phyloP scores from a whole-genome alignment of 2,888 invertebrate species.

The Ornithoptera alexandrae region DNA sequence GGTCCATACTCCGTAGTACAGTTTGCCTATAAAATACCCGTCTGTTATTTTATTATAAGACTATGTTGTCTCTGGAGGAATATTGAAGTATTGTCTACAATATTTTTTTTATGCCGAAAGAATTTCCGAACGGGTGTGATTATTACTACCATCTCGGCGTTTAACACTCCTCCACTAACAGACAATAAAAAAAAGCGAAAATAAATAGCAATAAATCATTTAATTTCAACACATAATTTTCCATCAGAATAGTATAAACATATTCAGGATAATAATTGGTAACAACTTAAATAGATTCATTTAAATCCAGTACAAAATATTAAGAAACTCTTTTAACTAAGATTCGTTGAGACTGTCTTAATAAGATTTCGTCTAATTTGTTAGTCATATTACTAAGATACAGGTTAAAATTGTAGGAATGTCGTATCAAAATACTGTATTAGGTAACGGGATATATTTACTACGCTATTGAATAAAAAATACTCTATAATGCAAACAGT shows the following conservation, averaged over 20 bases:
- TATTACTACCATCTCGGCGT: too few species aligned
- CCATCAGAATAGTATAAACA: slow-evolving; percentile 38
- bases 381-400: not conserved
- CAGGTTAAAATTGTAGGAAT: not conserved
- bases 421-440: not conserved
- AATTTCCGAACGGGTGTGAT: not conserved
- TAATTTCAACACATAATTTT: slow-evolving; percentile 52
- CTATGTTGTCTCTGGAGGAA: not conserved
- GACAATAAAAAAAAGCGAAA: not conserved
- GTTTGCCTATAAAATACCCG: not conserved
- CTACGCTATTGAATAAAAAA: not conserved
- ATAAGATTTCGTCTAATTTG: not conserved
- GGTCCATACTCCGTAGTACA: slow-evolving; percentile 23
- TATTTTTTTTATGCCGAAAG: not conserved
- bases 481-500: not conserved
- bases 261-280: not conserved
- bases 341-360: not conserved
- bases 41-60: not conserved
- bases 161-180: not conserved
- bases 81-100: not conserved
- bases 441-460: not conserved
- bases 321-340: not conserved
- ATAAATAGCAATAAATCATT: slow-evolving; percentile 53
- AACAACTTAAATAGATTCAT: not conserved
- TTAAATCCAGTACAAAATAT: not conserved